Evolutionary conservation across 1,140 invertebrate species (phyloP), one percentile per base, ranked within the genome.

Genomic region (Cyclargus thomasi): DNA sequence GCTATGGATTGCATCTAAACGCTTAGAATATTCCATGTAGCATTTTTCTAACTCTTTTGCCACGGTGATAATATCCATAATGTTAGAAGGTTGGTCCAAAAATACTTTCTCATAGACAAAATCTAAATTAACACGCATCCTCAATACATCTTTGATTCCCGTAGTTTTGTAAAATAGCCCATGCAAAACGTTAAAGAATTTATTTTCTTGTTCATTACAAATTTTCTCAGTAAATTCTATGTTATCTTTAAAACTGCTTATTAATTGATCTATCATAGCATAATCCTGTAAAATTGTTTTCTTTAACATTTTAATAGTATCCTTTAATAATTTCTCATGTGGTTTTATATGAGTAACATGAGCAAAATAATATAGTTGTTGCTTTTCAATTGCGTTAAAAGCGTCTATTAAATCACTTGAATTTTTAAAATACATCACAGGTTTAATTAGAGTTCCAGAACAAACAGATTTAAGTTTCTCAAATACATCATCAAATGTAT

Each of bases 321-420:
- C 75, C 67, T 71, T 82, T 11, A 86, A 63, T 47, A 62, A 74
- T 62, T 76, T 80, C 14, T 71, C 69, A 35, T 77, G 70, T 18
- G 83, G 83, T 23, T 72, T 68, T 18, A 86, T 53, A 70, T 80
- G 76, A 4, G 71, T 72, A 11, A 85, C 77, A 65, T 85, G 80
- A 11, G 78, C 75, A 57, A 85, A 86, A 69, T 87, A 81, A 72
- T 88, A 70, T 57, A 84, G 70, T 21, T 86, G 79, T 71, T 94
- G 93, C 55, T 91, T 80, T 78, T 93, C 93, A 74, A 94, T 92
- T 7, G 88, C 84, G 63, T 83, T 81, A 68, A 94, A 94, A 17
- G 92, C 87, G 11, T 88, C 78, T 6, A 92, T 78, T 16, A 94
- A 76, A 57, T 94, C 91, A 20, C 79, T 69, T 0, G 93, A 91